Evolutionary conservation across 2,888 invertebrate species (phyloP).

Genomic region (Ligdia adustata): DNA sequence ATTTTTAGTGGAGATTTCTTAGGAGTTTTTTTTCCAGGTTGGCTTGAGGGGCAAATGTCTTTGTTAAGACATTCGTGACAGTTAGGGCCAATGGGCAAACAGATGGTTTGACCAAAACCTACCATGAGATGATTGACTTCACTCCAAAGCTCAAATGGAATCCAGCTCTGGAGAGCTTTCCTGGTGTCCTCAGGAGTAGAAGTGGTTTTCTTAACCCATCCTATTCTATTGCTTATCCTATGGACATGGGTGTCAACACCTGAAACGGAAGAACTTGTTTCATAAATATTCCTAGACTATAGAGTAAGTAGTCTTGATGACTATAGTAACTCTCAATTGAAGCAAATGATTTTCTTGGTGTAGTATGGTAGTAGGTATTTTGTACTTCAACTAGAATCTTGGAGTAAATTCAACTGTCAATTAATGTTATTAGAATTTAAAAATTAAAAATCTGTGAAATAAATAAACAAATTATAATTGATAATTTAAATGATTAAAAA

Average conservation of each 20-base stretch:
- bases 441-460: too few relatives aligned
- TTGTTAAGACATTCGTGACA: conserved; percentile 93
- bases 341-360: too few relatives aligned
- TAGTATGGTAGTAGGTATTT: too few relatives aligned
- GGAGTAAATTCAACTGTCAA: too few relatives aligned
- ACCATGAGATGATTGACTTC: conserved; percentile 96
- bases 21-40: conserved; percentile 64
- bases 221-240: conserved; percentile 94
- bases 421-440: too few relatives aligned
- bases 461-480: too few relatives aligned
- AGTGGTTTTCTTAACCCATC: conserved; percentile 90
- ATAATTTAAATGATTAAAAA: too few relatives aligned
- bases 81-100: conserved; percentile 91
- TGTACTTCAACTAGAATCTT: too few relatives aligned
- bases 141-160: conserved; percentile 93
- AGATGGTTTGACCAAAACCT: conserved; percentile 98
- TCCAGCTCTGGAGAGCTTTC: conserved; percentile 92
- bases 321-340: too few relatives aligned
- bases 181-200: conserved; percentile 96
- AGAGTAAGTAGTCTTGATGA: too few relatives aligned
- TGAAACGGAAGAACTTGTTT: conserved; percentile 63
- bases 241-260: conserved; percentile 99
- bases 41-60: conserved; percentile 90
- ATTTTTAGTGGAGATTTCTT: conserved; percentile 56
- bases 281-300: too few relatives aligned